Conservation (phyloP, 2,888 invertebrate genomes). For the Melanchra persicariae region DNA sequence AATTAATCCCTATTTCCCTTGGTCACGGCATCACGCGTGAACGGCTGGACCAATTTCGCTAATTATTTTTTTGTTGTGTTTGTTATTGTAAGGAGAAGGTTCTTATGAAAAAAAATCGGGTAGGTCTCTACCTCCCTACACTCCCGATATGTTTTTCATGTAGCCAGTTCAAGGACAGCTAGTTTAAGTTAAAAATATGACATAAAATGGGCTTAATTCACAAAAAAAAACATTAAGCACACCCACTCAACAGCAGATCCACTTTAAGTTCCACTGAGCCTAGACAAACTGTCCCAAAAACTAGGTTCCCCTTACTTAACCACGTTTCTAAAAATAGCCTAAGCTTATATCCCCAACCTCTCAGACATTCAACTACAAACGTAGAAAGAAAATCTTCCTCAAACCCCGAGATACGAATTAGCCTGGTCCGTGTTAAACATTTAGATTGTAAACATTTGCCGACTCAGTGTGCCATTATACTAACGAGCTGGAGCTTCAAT, state of each 20-base stretch:
- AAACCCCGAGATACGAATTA: constrained; percentile 43
- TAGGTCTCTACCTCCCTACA: too few species aligned
- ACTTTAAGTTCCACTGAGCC: not conserved
- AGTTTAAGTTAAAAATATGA: too few species aligned
- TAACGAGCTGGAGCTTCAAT: constrained; percentile 56
- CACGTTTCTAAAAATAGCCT: constrained; percentile 23
- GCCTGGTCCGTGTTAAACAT: constrained; percentile 40
- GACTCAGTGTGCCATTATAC: constrained; percentile 54
- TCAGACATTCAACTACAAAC: constrained; percentile 19
- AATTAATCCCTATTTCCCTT: too few species aligned
- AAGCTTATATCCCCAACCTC: not conserved
- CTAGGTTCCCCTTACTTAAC: not conserved
- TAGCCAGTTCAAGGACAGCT: too few species aligned
- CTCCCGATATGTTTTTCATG: too few species aligned
- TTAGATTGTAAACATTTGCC: constrained; percentile 59
- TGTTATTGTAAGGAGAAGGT: too few species aligned
- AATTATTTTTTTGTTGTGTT: too few species aligned
- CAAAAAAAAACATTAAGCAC: not conserved
- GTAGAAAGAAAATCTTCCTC: constrained; percentile 22
- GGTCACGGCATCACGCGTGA: too few species aligned
- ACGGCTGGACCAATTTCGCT: too few species aligned
- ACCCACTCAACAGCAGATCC: not conserved
- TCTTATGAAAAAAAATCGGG: too few species aligned
- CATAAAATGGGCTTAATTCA: not conserved
- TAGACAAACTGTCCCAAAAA: not conserved